Base-by-base conservation (phyloP, 37 sponge, comb jelly and placozoan genomes). In the Haliclona indistincta region DNA sequence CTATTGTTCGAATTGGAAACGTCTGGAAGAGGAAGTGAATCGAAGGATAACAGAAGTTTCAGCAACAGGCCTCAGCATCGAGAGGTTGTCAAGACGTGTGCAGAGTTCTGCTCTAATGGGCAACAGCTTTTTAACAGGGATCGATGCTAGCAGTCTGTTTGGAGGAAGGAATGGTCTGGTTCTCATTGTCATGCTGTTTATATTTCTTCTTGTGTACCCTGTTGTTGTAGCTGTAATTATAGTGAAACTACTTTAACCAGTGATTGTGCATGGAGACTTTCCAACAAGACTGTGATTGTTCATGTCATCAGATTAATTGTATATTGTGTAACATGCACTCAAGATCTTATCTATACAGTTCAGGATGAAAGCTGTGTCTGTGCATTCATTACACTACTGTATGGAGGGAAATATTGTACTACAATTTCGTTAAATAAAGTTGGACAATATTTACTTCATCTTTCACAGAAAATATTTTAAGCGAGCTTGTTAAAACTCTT, bases 61-160 rank as follows among this genome's bases (percentile, higher is more conserved):
- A 29, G 76, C 76, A 23, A 76, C 64, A 23, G 76, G 76, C 1
- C 33, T 76, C 35, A 76, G 76, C 37, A 42, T 76, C 38, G 76
- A 76, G 51, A 38, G 64, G 13, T 4, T 76, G 33, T 76, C 76
- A 20, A 76, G 76, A 30, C 36, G 1, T 8, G 64, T 76, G 3
- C 42, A 10, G 19, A 63, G 35, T 43, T 76, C 76, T 4, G 64
- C 49, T 36, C 17, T 62, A 33, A 13, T 76, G 36, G 76, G 76
- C 32, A 76, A 76, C 49, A 26, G 28, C 4, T 63, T 63, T 45
- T 45, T 76, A 6, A 64, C 64, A 29, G 76, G 76, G 28, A 29
- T 76, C 33, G 76, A 76, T 26, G 54, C 62, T 7, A 63, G 64
- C 49, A 63, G 49, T 15, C 39, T 76, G 25, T 36, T 76, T 39